Conservation (phyloP, 1,140 invertebrate genomes). For the Globodera ellingtonae region DNA sequence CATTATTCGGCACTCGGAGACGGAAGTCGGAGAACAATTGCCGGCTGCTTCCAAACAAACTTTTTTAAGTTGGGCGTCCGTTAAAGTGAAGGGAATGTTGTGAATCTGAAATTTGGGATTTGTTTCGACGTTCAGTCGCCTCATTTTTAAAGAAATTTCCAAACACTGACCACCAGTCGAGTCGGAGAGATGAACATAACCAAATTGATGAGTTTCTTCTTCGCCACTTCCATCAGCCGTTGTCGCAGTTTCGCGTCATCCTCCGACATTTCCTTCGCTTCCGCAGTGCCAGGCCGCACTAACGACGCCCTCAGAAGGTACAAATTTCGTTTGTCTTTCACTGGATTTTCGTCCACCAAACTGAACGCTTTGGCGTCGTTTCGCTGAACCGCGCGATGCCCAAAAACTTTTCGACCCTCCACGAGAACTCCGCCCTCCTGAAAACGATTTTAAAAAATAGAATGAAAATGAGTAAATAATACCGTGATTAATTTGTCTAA, state of each 20-base stretch:
- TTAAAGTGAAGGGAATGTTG: constrained; percentile 50
- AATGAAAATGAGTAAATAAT: constrained; percentile 10
- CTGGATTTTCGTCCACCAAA: constrained; percentile 34
- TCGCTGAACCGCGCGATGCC: constrained; percentile 49
- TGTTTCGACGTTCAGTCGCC: no score
- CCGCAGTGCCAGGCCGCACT: constrained; percentile 50
- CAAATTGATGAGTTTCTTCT: constrained; percentile 55
- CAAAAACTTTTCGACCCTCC: constrained; percentile 44
- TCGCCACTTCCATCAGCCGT: constrained; percentile 37
- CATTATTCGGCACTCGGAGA: constrained; percentile 54
- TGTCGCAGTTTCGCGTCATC: constrained; percentile 47
- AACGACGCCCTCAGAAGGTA: constrained; percentile 50
- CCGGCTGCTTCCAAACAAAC: constrained; percentile 37
- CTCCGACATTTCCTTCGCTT: constrained; percentile 55
- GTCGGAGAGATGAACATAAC: constrained; percentile 57
- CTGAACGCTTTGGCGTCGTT: constrained; percentile 44
- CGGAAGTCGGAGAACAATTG: constrained; percentile 20
- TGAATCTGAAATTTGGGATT: constrained; percentile 44
- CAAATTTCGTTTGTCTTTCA: constrained; percentile 57
- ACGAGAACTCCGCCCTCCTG: constrained; percentile 42
- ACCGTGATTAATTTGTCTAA: constrained; percentile 42
- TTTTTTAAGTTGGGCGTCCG: constrained; percentile 36
- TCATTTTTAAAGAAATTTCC: not conserved
- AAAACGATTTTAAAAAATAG: constrained; percentile 23
- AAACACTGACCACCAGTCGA: constrained; percentile 43